phyloP scores from a whole-genome alignment of 2,888 invertebrate species.

The Oscheius sp. region DNA sequence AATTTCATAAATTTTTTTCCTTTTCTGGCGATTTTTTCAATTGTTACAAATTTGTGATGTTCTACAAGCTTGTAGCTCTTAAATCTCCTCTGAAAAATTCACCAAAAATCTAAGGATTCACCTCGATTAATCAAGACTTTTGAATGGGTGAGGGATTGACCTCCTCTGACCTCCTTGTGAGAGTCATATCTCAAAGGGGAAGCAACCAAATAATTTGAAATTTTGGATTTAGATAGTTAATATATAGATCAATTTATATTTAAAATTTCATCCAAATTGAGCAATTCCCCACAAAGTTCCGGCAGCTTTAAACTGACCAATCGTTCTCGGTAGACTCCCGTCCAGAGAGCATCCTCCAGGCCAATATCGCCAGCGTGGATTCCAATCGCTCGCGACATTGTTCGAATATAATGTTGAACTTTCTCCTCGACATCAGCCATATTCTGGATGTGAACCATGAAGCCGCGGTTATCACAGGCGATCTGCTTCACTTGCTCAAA shows the following conservation, averaged over 20 bases:
- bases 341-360: conserved; percentile 87
- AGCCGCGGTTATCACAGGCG: conserved; percentile 97
- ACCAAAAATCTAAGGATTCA: no score
- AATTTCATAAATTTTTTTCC: conserved; percentile 10
- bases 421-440: conserved; percentile 96
- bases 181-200: no score
- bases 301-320: conserved; percentile 50
- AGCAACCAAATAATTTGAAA: no score
- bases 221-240: no score
- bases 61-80: no score
- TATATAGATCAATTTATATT: no score
- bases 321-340: conserved; percentile 75
- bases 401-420: conserved; percentile 92
- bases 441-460: conserved; percentile 87
- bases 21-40: not conserved
- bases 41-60: not conserved
- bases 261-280: no score
- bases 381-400: conserved; percentile 93
- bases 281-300: not conserved
- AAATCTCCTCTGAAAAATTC: no score
- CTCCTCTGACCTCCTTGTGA: no score
- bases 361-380: conserved; percentile 77
- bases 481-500: conserved; percentile 85
- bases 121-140: no score
- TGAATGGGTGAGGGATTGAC: not conserved